Conservation (phyloP, 2,888 invertebrate genomes). For the Onchidella celtica region DNA sequence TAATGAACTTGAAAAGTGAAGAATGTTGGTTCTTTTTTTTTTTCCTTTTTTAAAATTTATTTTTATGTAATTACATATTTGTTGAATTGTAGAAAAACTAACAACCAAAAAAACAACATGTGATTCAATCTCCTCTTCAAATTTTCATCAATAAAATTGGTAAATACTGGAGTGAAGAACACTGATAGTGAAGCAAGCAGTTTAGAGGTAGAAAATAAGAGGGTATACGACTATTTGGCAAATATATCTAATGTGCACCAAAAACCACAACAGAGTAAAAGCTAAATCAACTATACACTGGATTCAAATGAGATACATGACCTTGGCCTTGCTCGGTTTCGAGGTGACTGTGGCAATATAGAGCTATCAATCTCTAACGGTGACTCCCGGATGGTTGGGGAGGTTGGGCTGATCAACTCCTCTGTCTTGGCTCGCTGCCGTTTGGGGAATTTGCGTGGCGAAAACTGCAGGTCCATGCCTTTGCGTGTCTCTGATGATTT, state of each 20-base stretch:
- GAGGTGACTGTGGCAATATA: conserved; percentile 50
- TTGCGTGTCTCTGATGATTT: conserved; percentile 4
- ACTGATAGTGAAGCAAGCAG: not conserved
- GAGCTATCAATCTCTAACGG: conserved; percentile 50
- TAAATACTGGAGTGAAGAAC: not conserved
- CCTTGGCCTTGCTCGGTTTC: conserved; percentile 49
- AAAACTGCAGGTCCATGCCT: conserved; percentile 52
- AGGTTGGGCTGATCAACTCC: conserved; percentile 55
- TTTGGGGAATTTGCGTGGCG: conserved; percentile 56
- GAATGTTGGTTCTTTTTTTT: too few species aligned
- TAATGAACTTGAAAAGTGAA: too few species aligned
- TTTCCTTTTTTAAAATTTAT: too few species aligned
- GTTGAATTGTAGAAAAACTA: too few species aligned
- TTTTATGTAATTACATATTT: too few species aligned
- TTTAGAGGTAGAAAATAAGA: too few species aligned
- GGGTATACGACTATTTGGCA: too few species aligned
- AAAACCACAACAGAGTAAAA: too few species aligned
- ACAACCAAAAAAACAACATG: too few species aligned
- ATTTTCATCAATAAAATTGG: not conserved
- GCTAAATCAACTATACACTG: conserved; percentile 23
- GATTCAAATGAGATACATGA: conserved; percentile 45
- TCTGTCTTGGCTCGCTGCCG: conserved; percentile 43
- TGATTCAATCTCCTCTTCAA: too few species aligned
- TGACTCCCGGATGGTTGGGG: conserved; percentile 56
- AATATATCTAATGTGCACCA: too few species aligned